Evolutionary conservation across 2,113 vertebrate genomes (phyloP).

Genomic region (Lamprotornis superbus): DNA sequence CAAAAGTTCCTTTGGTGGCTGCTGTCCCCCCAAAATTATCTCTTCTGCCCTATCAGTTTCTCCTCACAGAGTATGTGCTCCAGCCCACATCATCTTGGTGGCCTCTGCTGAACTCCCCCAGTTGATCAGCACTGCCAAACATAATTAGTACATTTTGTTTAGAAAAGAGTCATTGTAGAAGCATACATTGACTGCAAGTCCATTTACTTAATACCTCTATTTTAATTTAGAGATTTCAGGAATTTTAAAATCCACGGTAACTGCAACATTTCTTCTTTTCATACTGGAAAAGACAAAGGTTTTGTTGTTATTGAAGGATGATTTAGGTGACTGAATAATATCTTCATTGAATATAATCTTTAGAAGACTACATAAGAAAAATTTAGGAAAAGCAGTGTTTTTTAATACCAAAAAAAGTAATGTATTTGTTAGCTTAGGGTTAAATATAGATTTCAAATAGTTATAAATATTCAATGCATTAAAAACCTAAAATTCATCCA

Average conservation of each 20-base stretch:
- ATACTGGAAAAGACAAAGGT: not conserved
- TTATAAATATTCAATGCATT: not conserved
- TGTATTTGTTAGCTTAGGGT: not conserved
- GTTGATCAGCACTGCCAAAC: not conserved
- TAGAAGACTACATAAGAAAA: not conserved
- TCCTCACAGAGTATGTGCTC: not conserved
- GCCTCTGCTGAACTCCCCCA: not conserved
- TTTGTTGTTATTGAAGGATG: not conserved
- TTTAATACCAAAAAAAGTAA: not conserved
- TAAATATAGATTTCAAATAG: not conserved
- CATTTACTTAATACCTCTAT: not conserved
- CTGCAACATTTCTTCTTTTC: not conserved
- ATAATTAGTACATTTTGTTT: not conserved
- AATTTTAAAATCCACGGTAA: not conserved
- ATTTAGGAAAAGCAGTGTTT: not conserved
- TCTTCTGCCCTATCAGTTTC: not conserved
- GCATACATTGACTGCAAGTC: not conserved
- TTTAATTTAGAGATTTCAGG: not conserved
- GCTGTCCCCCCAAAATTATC: not conserved
- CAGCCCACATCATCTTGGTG: not conserved
- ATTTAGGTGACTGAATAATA: not conserved
- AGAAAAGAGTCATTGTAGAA: not conserved
- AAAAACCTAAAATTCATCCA: not conserved
- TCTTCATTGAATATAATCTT: not conserved
- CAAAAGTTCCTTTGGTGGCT: not conserved